Evolutionary conservation across 2,797 vertebrate species (phyloP), one percentile per base, ranked within the genome.

Genomic region (Apogon talboti): DNA sequence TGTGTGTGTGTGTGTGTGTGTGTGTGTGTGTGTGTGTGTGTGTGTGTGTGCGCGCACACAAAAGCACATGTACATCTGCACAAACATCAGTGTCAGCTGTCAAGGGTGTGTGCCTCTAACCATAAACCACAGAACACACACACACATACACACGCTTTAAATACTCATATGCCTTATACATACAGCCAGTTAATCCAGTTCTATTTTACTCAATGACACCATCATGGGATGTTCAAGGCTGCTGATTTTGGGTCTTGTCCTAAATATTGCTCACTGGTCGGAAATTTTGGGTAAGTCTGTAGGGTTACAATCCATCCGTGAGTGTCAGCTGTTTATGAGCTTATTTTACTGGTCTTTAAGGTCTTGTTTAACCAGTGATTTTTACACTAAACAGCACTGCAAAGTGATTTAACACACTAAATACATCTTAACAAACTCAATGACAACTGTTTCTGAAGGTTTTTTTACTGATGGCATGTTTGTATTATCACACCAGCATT

Each of bases 261-360:
- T 92, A 63, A 89, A 85, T 78, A 68, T 90, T 79, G 74, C 79
- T 84, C 87, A 88, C 78, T 83, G 78, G 83, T 71, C 60, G 79
- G 88, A 89, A 74, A 79, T 59, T 69, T 71, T 63, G 78, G 93
- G 93, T 93, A 90, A 86, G 92, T 92, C 78, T 81, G 61, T 72
- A 65, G 66, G 7, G 71, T 79, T 82, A 81, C 68, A 71, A 47
- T 79, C 76, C 63, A 44, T 85, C 72, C 83, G 78, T 83, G 87
- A 69, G 78, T 75, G 65, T 82, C 78, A 78, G 68, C 56, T 85
- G 50, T 86, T 81, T 88, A 87, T 89, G 52, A 74, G 59, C 6
- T 60, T 45, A 12, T 83, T 91, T 86, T 83, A 89, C 74, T 75
- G 75, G 77, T 72, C 78, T 67, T 79, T 52, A 3, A 71, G 74